Percentiles rank a stretch among this genome's conserved stretches.
phyloP scores from a whole-genome alignment of 2,797 vertebrate species.

The Paedocypris micromegethes region DNA sequence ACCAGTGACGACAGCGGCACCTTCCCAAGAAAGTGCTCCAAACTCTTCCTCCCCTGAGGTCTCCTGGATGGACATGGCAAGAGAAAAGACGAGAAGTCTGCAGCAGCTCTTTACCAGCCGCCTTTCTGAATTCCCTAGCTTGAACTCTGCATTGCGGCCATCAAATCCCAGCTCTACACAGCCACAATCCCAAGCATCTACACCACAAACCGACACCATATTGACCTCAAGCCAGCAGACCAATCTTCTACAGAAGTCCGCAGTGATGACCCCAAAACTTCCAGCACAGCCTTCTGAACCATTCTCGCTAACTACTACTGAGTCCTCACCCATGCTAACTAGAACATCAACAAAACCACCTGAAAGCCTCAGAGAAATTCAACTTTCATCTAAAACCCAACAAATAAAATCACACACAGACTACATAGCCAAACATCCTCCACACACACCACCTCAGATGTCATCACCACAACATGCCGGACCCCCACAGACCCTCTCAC shows the following conservation, averaged over 20 bases:
- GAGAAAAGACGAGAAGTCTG: slow-evolving; percentile 77
- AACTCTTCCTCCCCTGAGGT: slow-evolving; percentile 54
- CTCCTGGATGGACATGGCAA: slow-evolving; percentile 83
- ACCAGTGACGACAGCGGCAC: background rate
- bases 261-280: slow-evolving; percentile 8
- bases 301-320: slow-evolving; percentile 8
- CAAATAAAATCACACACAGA: slow-evolving; percentile 9
- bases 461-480: slow-evolving; percentile 32
- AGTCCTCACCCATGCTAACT: background rate
- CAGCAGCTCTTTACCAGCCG: slow-evolving; percentile 71
- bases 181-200: slow-evolving; percentile 43
- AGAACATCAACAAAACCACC: background rate
- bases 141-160: slow-evolving; percentile 50
- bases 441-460: slow-evolving; percentile 37
- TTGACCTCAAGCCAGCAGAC: slow-evolving; percentile 13
- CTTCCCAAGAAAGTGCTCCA: slow-evolving; percentile 26
- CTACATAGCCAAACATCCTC: slow-evolving; percentile 10
- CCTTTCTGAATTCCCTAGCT: slow-evolving; percentile 65
- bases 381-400: slow-evolving; percentile 20
- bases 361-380: slow-evolving; percentile 21
- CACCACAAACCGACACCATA: slow-evolving; percentile 37
- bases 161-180: slow-evolving; percentile 35
- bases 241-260: slow-evolving; percentile 9
- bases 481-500: slow-evolving; percentile 44
- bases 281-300: slow-evolving; percentile 8